phyloP scores from a whole-genome alignment of 2,888 invertebrate species.

The Callosobruchus maculatus region DNA sequence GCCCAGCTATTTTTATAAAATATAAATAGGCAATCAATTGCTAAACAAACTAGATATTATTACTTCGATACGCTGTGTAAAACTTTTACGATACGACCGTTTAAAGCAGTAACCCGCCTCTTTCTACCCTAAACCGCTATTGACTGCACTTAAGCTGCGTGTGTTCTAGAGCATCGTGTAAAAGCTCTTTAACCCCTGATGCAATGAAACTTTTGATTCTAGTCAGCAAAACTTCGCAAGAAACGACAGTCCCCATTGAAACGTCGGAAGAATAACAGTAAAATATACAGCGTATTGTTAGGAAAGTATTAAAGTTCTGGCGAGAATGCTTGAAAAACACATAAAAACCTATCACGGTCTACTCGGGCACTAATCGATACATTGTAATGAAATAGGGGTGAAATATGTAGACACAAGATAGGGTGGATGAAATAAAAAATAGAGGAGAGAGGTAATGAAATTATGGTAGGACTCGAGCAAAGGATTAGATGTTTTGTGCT shows the following conservation, averaged over 20 bases:
- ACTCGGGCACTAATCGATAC: constrained; percentile 12
- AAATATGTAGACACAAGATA: neutral
- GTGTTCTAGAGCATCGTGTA: neutral
- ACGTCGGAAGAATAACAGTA: neutral
- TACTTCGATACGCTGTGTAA: too few species aligned
- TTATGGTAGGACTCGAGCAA: too few species aligned
- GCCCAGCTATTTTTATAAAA: too few species aligned
- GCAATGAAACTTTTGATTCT: neutral
- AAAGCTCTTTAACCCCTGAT: neutral
- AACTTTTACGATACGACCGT: too few species aligned
- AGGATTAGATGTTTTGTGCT: too few species aligned
- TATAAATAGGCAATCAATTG: too few species aligned
- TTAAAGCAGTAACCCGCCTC: too few species aligned
- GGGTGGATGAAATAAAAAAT: neutral
- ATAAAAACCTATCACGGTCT: constrained; percentile 14
- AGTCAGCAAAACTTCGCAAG: neutral
- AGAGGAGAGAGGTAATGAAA: too few species aligned
- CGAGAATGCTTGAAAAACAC: constrained; percentile 15
- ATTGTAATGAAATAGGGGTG: constrained; percentile 9
- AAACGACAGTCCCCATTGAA: neutral
- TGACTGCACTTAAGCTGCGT: neutral
- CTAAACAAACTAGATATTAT: too few species aligned
- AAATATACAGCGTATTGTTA: neutral
- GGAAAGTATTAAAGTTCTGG: neutral
- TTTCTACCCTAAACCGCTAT: neutral